A percentile compares a stretch with the other conserved stretches of the same genome.
phyloP scores from a whole-genome alignment of 2,113 vertebrate genomes.

The Platysteira castanea region DNA sequence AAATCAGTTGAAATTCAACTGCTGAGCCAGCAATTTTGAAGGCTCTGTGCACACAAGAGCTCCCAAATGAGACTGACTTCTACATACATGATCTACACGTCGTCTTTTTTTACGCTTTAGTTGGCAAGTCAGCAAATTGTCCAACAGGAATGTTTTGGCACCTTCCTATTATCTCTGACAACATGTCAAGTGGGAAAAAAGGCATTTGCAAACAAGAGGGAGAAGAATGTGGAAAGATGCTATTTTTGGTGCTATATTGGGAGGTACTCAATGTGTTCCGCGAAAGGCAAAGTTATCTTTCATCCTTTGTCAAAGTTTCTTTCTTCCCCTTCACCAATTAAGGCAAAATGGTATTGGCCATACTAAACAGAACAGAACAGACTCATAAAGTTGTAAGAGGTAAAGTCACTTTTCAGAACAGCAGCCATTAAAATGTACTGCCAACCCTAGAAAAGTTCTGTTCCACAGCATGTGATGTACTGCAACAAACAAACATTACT shows the following conservation, averaged over 20 bases:
- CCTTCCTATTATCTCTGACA: conserved; percentile 7
- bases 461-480: not conserved
- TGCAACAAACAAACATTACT: not conserved
- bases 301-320: not conserved
- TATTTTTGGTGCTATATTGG: not conserved
- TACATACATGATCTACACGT: not conserved
- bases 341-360: not conserved
- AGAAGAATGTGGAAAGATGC: not conserved
- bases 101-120: not conserved
- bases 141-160: conserved; percentile 4
- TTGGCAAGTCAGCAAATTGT: not conserved
- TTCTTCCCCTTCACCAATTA: not conserved
- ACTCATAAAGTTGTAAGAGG: not conserved
- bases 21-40: not conserved
- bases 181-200: not conserved
- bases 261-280: not conserved
- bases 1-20: not conserved
- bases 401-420: not conserved
- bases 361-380: not conserved
- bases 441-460: not conserved
- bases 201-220: conserved; percentile 3
- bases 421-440: not conserved
- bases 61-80: not conserved
- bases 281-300: not conserved
- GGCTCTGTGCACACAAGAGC: not conserved